phyloP scores from a whole-genome alignment of 2,797 vertebrate species.

The Catamblyrhynchus diadema region DNA sequence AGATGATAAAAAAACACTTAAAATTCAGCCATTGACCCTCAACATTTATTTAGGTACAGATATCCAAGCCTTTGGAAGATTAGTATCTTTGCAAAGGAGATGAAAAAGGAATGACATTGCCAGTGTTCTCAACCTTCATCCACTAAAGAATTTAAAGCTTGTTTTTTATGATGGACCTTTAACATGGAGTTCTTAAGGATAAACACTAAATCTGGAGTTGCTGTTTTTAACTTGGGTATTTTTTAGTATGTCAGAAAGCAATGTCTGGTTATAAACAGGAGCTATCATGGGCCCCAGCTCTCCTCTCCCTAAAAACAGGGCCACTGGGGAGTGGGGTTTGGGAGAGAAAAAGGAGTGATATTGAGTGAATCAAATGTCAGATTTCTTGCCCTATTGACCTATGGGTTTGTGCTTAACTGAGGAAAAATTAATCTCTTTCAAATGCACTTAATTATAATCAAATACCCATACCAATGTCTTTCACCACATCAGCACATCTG shows the following conservation, averaged over 20 bases:
- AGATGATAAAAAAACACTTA: background rate
- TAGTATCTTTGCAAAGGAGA: background rate
- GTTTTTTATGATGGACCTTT: background rate
- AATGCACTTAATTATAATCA: slow-evolving; percentile 56
- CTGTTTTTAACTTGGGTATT: background rate
- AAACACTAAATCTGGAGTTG: background rate
- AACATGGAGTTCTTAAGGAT: background rate
- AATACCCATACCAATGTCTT: slow-evolving; percentile 71
- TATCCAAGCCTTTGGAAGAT: background rate
- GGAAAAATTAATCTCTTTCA: slow-evolving; percentile 58
- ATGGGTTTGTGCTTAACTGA: slow-evolving; percentile 8
- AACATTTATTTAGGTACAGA: background rate
- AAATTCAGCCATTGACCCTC: background rate
- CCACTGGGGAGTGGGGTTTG: rapidly evolving
- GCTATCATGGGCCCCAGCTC: background rate
- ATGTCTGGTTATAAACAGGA: background rate
- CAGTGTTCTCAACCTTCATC: background rate
- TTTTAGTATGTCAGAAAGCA: background rate
- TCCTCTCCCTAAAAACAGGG: background rate
- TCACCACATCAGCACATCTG: slow-evolving; percentile 83
- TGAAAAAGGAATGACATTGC: background rate
- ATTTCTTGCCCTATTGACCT: slow-evolving; percentile 48
- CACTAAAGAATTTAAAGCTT: background rate
- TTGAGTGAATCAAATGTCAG: background rate
- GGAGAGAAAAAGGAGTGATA: background rate